Percentiles rank a stretch among this genome's conserved stretches.
Conservation (phyloP, 2,113 vertebrate genomes). For the Corythornis cristatus region DNA sequence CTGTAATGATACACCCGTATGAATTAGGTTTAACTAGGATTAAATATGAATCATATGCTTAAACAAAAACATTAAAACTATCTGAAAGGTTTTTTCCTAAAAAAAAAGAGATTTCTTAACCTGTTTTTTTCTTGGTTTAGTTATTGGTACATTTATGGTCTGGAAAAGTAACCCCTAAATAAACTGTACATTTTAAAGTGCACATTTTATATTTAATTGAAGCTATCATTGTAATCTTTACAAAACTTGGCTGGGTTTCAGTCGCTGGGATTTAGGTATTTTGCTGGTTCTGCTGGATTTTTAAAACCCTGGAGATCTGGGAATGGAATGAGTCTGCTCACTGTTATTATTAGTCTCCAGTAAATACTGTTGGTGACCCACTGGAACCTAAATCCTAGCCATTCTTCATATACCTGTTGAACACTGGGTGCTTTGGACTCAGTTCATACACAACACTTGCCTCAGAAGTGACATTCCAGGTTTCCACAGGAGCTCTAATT, state of each 20-base stretch:
- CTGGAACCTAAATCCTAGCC: neutral
- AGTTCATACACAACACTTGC: neutral
- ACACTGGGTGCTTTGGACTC: constrained; percentile 3
- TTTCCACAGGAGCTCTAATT: neutral
- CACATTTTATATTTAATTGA: constrained; percentile 54
- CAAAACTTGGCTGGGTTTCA: constrained; percentile 55
- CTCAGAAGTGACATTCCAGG: neutral
- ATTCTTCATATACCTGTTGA: neutral
- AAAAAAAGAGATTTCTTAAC: constrained; percentile 10
- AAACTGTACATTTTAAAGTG: constrained; percentile 44
- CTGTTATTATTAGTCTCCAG: constrained; percentile 36
- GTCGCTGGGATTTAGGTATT: constrained; percentile 45
- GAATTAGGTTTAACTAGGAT: neutral
- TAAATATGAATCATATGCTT: neutral
- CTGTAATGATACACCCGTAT: neutral
- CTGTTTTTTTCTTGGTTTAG: constrained; percentile 20
- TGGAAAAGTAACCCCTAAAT: constrained; percentile 46
- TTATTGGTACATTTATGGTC: constrained; percentile 23
- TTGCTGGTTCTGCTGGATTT: constrained; percentile 68
- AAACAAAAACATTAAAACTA: constrained; percentile 1
- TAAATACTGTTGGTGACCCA: constrained; percentile 11
- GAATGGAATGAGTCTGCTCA: constrained; percentile 31
- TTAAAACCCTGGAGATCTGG: constrained; percentile 44
- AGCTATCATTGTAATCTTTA: constrained; percentile 49
- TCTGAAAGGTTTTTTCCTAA: neutral